phyloP scores from a whole-genome alignment of 1,140 invertebrate species.

The Proales similis region DNA sequence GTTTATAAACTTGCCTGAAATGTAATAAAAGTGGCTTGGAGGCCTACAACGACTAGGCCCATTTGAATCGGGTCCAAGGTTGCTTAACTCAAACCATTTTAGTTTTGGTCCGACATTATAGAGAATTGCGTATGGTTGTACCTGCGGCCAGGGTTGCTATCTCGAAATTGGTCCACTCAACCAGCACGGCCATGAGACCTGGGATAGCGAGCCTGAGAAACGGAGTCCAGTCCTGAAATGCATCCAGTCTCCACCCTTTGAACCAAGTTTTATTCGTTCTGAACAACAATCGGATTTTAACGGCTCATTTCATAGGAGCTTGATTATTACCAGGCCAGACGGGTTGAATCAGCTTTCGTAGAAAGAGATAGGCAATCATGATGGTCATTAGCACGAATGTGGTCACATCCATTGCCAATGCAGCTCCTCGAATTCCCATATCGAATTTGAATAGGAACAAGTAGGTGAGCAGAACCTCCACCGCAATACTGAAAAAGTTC shows the following conservation, averaged over 20 bases:
- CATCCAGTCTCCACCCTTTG: slow-evolving; percentile 23
- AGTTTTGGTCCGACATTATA: no score
- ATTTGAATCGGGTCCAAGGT: no score
- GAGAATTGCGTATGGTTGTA: no score
- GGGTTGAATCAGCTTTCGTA: not conserved
- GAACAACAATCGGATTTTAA: no score
- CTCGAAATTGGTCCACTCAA: slow-evolving; percentile 37
- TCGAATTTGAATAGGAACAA: not conserved
- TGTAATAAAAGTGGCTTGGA: no score
- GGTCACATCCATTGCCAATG: slow-evolving; percentile 9
- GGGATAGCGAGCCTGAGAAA: slow-evolving; percentile 25
- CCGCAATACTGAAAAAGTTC: slow-evolving; percentile 4
- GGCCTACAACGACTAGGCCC: no score
- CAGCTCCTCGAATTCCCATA: not conserved
- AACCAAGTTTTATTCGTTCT: not conserved
- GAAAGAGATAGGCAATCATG: not conserved
- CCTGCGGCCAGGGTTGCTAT: slow-evolving; percentile 15
- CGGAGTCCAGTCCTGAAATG: slow-evolving; percentile 16
- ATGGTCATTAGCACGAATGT: slow-evolving; percentile 5
- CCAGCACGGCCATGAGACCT: slow-evolving; percentile 20
- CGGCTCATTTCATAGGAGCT: no score
- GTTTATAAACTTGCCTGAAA: no score
- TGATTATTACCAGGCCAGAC: slow-evolving; percentile 13
- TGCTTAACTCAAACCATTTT: no score
- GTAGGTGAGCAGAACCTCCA: slow-evolving; percentile 6